Percentiles rank a stretch among this genome's conserved stretches.
Evolutionary conservation across 2,888 invertebrate genomes (phyloP).

Genomic region (Chrysomela aeneicollis): DNA sequence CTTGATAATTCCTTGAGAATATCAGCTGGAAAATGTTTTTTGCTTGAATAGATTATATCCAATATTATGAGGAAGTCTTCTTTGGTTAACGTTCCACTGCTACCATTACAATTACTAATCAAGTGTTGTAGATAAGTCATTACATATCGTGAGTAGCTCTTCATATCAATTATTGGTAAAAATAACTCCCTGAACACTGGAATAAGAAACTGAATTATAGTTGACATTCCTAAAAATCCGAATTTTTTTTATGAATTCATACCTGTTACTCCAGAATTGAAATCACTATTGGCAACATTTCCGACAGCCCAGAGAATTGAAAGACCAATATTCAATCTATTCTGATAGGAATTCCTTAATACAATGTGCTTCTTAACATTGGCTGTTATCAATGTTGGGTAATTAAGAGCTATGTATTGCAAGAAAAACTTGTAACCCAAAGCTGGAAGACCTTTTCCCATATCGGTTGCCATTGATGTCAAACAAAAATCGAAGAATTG

Average conservation of each 20-base stretch:
- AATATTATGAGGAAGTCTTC: conserved; percentile 70
- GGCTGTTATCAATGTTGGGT: conserved; percentile 70
- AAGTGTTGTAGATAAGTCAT: conserved; percentile 69
- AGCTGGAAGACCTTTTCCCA: conserved; percentile 72
- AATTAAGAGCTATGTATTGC: conserved; percentile 72
- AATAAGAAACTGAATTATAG: conserved; percentile 45
- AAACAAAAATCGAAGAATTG: conserved; percentile 77
- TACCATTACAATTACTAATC: conserved; percentile 42
- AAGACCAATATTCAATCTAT: conserved; percentile 75
- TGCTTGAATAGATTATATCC: conserved; percentile 68
- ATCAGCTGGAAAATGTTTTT: conserved; percentile 66
- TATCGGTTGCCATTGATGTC: conserved; percentile 74
- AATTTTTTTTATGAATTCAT: conserved; percentile 37
- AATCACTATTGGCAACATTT: conserved; percentile 73
- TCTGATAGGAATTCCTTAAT: conserved; percentile 78
- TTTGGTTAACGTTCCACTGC: conserved; percentile 42
- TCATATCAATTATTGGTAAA: conserved; percentile 75
- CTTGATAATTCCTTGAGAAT: conserved; percentile 65
- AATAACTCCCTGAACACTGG: conserved; percentile 79
- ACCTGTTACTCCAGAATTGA: conserved; percentile 74
- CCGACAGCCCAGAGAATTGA: conserved; percentile 81
- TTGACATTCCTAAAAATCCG: neutral
- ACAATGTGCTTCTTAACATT: conserved; percentile 71
- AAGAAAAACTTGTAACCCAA: conserved; percentile 76
- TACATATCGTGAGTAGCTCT: conserved; percentile 73